These are phyloP conservation scores for Spilarctia lutea DNA, from an alignment of 2,888 invertebrate species.

Conservation along the genomic window DNA sequence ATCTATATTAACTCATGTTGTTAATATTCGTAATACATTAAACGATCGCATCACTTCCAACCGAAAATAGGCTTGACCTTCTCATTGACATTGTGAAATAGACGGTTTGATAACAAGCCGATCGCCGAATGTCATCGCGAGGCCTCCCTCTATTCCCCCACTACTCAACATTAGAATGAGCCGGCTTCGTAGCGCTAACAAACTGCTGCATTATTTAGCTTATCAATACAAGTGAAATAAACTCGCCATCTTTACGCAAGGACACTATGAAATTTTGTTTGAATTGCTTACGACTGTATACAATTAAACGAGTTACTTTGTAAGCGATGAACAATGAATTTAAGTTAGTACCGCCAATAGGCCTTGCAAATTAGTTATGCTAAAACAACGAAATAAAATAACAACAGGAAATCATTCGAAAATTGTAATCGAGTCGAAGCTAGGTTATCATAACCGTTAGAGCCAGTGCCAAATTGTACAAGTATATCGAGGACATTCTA, in stretches of 20 bases:
- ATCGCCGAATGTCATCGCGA: slow-evolving; percentile 84
- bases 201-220: slow-evolving; percentile 66
- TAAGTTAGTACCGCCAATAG: slow-evolving; percentile 48
- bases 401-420: slow-evolving; percentile 29
- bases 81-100: slow-evolving; percentile 87
- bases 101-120: slow-evolving; percentile 83
- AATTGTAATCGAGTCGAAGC: slow-evolving; percentile 25
- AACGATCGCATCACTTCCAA: slow-evolving; percentile 69
- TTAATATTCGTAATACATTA: slow-evolving; percentile 49
- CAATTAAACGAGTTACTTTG: slow-evolving; percentile 62
- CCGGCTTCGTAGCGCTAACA: slow-evolving; percentile 61
- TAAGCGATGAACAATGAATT: slow-evolving; percentile 53
- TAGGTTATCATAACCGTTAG: slow-evolving; percentile 26
- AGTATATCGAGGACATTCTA: slow-evolving; percentile 36
- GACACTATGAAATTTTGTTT: slow-evolving; percentile 20
- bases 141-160: slow-evolving; percentile 75
- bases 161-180: slow-evolving; percentile 65
- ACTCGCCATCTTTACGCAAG: slow-evolving; percentile 46
- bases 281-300: slow-evolving; percentile 53
- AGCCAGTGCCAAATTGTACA: slow-evolving; percentile 37
- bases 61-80: slow-evolving; percentile 85
- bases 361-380: slow-evolving; percentile 46
- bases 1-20: slow-evolving; percentile 23
- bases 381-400: slow-evolving; percentile 43
- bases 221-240: slow-evolving; percentile 39